Conservation (phyloP, 2,797 vertebrate species). For the Tapera naevia region DNA sequence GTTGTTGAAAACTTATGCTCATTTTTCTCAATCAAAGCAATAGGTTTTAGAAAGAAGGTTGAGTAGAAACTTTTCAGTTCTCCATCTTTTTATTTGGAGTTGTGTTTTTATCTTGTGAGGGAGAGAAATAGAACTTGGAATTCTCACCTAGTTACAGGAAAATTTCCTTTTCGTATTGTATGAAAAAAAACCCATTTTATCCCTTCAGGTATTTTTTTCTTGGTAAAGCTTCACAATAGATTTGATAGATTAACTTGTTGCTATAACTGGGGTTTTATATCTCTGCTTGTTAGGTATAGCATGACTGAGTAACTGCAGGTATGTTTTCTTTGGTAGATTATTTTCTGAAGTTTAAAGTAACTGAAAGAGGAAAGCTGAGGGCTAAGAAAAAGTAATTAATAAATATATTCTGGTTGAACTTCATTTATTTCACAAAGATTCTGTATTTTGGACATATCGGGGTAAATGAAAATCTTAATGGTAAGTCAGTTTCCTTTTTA, state of each 20-base stretch:
- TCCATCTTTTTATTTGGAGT: not conserved
- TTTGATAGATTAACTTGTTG: not conserved
- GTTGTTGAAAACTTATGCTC: not conserved
- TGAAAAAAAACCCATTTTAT: not conserved
- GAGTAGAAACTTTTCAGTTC: not conserved
- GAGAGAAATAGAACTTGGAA: not conserved
- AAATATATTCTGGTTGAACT: not conserved
- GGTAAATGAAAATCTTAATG: not conserved
- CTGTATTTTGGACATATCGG: not conserved
- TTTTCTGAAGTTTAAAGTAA: not conserved
- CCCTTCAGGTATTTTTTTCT: not conserved
- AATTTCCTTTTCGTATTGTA: not conserved
- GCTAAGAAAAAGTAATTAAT: not conserved
- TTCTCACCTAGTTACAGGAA: not conserved
- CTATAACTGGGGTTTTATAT: not conserved
- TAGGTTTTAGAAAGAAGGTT: not conserved
- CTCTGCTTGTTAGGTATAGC: not conserved
- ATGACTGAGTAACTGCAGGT: not conserved
- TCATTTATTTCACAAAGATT: not conserved
- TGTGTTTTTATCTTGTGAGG: not conserved
- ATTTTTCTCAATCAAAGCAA: not conserved
- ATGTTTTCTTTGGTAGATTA: not conserved
- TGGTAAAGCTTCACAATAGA: not conserved
- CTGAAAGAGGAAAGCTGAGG: not conserved
- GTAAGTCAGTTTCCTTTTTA: not conserved